Evolutionary conservation across 2,888 invertebrate genomes (phyloP), one percentile per base, ranked within the genome.

Genomic region (Hermaeophaga mercurialis): DNA sequence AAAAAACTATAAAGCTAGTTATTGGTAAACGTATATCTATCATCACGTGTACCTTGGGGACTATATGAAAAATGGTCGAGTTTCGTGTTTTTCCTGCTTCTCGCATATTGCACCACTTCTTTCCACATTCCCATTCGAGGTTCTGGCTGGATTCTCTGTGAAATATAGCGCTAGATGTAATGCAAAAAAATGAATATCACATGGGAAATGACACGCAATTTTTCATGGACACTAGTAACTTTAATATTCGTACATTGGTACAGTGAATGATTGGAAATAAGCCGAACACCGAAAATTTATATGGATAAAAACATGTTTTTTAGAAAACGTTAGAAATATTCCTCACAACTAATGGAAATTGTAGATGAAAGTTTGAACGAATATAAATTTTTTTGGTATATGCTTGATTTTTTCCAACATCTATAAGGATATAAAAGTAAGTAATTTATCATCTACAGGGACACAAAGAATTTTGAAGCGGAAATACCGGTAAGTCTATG

Each of bases 141-240:
- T 17, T 34, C 34, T 14, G 55, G 26, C 46, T 33, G 55, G 44
- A 43, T 44, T 48, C 22, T 18, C 49, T 18, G 14, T 55, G 44
- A 55, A 55, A 55, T 55, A 55, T 55, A 14, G 44, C 36, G 19
- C 22, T 34, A 28, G 44, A 55, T 55, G 44, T 43, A 43, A 49
- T 26, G 34, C 43, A 36, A 43, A 55, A 54, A 55, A 55, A 49
- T 48, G 43, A 44, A 55, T 55, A 48, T 43, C 55, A 28, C 48
- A 7, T 31, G 41, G 49, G 55, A 55, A 49, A 55, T 55, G 55
- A 49, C 44, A n/a, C 11, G 34, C 36, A 6, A 55, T 55, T 36
- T 49, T 49, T 47, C 55, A 36, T 17, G 48, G 39, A 48, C 38
- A 39, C 26, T 48, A 18, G 48, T 36, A 50, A 41, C 41, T 50